These are phyloP conservation scores for Tromatobia lineatoria DNA, from an alignment of 2,888 invertebrate species.

Conservation along the genomic window DNA sequence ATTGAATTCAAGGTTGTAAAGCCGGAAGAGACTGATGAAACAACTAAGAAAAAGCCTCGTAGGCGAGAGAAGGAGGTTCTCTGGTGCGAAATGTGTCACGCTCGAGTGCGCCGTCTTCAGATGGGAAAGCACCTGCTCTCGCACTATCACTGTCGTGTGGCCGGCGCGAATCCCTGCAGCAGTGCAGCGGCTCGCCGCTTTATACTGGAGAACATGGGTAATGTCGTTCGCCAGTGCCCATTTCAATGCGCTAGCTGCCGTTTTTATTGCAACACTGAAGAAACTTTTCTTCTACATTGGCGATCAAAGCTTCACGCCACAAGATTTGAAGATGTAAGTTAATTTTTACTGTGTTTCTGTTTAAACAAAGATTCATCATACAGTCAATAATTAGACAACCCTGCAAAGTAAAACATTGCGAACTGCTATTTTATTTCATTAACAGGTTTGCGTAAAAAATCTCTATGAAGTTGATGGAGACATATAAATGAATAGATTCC, in stretches of 20 bases:
- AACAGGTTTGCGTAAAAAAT: too few relatives aligned
- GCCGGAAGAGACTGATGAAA: constrained; percentile 31
- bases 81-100: constrained; percentile 91
- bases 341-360: not conserved
- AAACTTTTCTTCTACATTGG: constrained; percentile 92
- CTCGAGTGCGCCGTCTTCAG: constrained; percentile 89
- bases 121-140: constrained; percentile 95
- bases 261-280: constrained; percentile 93
- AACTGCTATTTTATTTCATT: too few relatives aligned
- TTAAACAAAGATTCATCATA: not conserved
- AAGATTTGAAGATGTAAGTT: constrained; percentile 84
- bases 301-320: constrained; percentile 88
- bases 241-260: constrained; percentile 95
- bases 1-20: constrained; percentile 35
- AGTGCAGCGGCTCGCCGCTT: constrained; percentile 88
- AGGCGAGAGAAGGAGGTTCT: constrained; percentile 88
- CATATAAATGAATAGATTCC: too few relatives aligned
- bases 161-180: constrained; percentile 88
- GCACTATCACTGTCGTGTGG: constrained; percentile 91
- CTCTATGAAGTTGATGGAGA: too few relatives aligned
- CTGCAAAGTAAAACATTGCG: too few relatives aligned
- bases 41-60: constrained; percentile 83
- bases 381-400: too few relatives aligned
- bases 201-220: constrained; percentile 92
- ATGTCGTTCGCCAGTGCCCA: constrained; percentile 93